Conservation (phyloP, 2,888 invertebrate species). For the Pediacus dermestoides region DNA sequence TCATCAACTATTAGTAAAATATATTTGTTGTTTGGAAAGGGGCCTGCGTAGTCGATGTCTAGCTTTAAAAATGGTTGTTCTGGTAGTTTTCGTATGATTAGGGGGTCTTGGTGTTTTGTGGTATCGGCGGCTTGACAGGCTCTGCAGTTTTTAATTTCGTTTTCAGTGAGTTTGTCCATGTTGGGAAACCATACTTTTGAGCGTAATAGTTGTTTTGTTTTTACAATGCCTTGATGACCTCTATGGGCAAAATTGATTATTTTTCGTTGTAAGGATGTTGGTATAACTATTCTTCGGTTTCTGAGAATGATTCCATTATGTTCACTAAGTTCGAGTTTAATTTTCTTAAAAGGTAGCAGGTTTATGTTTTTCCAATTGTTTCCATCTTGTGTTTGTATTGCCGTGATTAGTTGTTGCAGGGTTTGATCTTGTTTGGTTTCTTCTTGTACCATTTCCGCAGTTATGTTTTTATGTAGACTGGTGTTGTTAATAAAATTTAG, state of each 20-base stretch:
- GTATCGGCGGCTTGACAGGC: constrained; percentile 6
- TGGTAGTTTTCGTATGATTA: too few relatives aligned
- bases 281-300: constrained; percentile 11
- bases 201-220: constrained; percentile 17
- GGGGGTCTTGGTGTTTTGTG: constrained; percentile 5
- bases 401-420: constrained; percentile 7
- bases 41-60: constrained; percentile 16
- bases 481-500: constrained; percentile 15
- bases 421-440: constrained; percentile 13
- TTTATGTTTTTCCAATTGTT: constrained; percentile 5
- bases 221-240: constrained; percentile 14
- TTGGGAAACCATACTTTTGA: constrained; percentile 23
- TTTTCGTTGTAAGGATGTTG: constrained; percentile 8
- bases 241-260: constrained; percentile 16
- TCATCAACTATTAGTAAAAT: constrained; percentile 11
- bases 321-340: constrained; percentile 13
- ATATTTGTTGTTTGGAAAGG: constrained; percentile 17
- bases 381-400: constrained; percentile 3
- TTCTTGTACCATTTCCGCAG: constrained; percentile 13
- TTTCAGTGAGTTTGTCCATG: constrained; percentile 12
- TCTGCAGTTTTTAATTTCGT: constrained; percentile 4
- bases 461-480: too few relatives aligned
- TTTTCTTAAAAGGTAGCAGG: constrained; percentile 10
- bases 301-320: constrained; percentile 13
- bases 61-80: constrained; percentile 11